Conservation (phyloP, 2,113 vertebrate species). For the Seriola rivoliana region DNA sequence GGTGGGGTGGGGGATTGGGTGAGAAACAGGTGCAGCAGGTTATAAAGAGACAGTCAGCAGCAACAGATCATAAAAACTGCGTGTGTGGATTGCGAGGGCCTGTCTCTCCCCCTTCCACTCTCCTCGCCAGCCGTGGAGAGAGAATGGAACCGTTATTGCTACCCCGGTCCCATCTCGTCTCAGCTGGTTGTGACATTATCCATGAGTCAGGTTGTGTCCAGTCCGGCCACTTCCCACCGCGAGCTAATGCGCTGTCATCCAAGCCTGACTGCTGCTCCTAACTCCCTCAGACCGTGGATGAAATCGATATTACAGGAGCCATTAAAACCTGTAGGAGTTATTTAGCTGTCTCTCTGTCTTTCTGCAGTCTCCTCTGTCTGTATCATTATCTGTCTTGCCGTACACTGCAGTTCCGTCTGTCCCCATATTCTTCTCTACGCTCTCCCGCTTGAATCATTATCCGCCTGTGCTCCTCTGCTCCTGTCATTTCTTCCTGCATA, state of each 20-base stretch:
- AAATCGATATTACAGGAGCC: slow-evolving; percentile 63
- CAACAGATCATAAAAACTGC: slow-evolving; percentile 36
- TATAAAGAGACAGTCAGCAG: slow-evolving; percentile 27
- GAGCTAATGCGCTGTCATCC: slow-evolving; percentile 56
- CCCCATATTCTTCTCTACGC: slow-evolving; percentile 12
- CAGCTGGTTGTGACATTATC: slow-evolving; percentile 60
- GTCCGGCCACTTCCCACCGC: slow-evolving; percentile 31
- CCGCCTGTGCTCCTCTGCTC: slow-evolving; percentile 7
- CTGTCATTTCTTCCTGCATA: slow-evolving; percentile 7
- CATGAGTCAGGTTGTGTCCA: slow-evolving; percentile 36
- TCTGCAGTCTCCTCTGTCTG: slow-evolving; percentile 31
- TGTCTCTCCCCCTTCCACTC: not conserved
- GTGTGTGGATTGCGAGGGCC: slow-evolving; percentile 11
- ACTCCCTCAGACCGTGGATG: slow-evolving; percentile 38
- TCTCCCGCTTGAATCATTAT: slow-evolving; percentile 6
- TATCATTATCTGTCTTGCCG: slow-evolving; percentile 17
- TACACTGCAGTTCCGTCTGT: slow-evolving; percentile 12
- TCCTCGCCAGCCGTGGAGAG: not conserved
- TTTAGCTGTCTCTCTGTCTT: slow-evolving; percentile 37
- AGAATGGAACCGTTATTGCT: slow-evolving; percentile 43
- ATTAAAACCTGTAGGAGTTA: slow-evolving; percentile 56
- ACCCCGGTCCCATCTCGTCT: slow-evolving; percentile 21
- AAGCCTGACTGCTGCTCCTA: slow-evolving; percentile 34
- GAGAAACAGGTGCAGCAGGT: slow-evolving; percentile 14
- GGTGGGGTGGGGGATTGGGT: no score